Conservation (phyloP, 2,113 vertebrate genomes). For the Hypocryptadius cinnamomeus region DNA sequence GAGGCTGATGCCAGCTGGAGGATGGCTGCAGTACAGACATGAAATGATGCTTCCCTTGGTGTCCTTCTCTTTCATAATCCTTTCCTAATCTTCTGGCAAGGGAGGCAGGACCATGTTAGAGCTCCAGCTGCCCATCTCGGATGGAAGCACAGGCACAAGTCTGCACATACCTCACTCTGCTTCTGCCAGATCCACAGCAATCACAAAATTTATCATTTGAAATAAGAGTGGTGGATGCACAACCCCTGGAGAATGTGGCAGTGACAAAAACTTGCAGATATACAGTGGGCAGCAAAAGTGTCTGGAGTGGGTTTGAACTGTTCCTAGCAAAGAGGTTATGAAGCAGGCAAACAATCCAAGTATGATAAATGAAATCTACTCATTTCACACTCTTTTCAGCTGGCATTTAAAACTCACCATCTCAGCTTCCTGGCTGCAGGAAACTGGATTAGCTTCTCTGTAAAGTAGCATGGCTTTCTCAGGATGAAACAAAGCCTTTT, state of each 20-base stretch:
- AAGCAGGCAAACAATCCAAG: neutral
- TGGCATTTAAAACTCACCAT: neutral
- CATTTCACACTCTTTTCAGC: neutral
- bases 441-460: neutral
- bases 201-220: neutral
- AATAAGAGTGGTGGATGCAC: neutral
- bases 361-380: neutral
- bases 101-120: neutral
- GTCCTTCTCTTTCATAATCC: neutral
- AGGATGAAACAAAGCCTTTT: neutral
- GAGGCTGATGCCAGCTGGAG: neutral
- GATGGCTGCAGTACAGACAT: neutral
- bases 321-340: neutral
- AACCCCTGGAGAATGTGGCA: neutral
- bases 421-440: neutral
- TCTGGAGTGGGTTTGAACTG: neutral
- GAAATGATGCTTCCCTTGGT: neutral
- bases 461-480: neutral
- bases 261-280: neutral
- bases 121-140: neutral
- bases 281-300: neutral
- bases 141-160: neutral
- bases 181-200: neutral
- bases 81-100: constrained; percentile 15
- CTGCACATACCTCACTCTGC: neutral